Evolutionary conservation across 2,888 invertebrate genomes (phyloP).

Genomic region (Hermodice carunculata): DNA sequence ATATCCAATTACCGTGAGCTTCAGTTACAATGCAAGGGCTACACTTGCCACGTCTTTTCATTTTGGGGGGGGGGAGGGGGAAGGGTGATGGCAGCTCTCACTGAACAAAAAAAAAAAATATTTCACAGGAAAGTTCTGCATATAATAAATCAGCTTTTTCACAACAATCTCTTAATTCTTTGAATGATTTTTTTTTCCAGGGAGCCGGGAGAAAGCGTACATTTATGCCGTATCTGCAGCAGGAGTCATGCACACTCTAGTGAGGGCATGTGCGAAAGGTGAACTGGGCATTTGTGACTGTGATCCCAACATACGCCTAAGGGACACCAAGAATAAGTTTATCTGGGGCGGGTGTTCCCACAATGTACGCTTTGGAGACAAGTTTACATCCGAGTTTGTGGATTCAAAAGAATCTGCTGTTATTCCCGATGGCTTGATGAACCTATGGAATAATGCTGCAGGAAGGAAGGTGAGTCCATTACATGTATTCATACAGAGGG

Average conservation of each 20-base stretch:
- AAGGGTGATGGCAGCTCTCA: no score
- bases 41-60: no score
- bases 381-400: constrained; percentile 87
- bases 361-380: constrained; percentile 82
- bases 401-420: constrained; percentile 84
- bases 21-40: no score
- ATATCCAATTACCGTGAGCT: no score
- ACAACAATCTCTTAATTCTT: no score
- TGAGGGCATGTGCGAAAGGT: constrained; percentile 79
- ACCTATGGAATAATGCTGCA: constrained; percentile 92
- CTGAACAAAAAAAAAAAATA: no score
- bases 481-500: no score
- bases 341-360: constrained; percentile 97
- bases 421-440: constrained; percentile 82
- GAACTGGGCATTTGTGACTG: constrained; percentile 91
- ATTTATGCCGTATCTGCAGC: constrained; percentile 91
- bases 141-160: no score
- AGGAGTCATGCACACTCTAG: constrained; percentile 89
- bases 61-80: no score
- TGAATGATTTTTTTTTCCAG: constrained; percentile 74
- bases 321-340: constrained; percentile 77
- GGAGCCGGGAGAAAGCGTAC: constrained; percentile 90
- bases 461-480: constrained; percentile 81
- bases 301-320: constrained; percentile 81
- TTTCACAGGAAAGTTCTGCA: no score